Evolutionary conservation across 2,888 invertebrate genomes (phyloP), one percentile per base, ranked within the genome.

Genomic region (Acleris literana): DNA sequence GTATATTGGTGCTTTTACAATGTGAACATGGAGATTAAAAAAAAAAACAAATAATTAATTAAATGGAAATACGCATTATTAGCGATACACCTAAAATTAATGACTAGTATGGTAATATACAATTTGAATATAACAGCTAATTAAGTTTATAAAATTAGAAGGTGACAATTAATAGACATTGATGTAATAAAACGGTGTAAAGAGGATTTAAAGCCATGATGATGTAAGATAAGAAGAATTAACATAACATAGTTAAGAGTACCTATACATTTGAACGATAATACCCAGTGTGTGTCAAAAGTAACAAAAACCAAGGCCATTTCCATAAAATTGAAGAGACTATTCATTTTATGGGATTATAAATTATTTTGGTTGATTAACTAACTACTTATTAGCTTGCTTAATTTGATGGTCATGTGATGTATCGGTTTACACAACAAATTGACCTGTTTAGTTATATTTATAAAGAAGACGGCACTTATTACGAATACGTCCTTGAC

Each of bases 361-460:
- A 25, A 65, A 44, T 55, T 51, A 61, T 56, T 51, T 51, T 51
- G 56, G 60, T 61, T 49, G 6, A 43, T 20, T 7, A 44, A 44
- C 39, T 20, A 39, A 39, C 7, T 20, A 55, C 52, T 54, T n/a
- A 54, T 49, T 49, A 29, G 17, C 33, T 55, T 55, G 48, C 33
- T 55, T 39, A 55, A 60, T 48, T 46, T 39, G 52, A 46, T 18
- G 11, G 22, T 5, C 51, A n/a, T 22, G 17, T 48, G 22, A 48
- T 48, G 11, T 51, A 57, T 64, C 9, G 53, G 29, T 46, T 48
- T 64, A 44, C 46, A 48, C 17, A 58, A 18, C 5, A n/a, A 52
- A 33, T 53, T 22, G 49, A 59, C 43, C 13, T 51, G 60, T 51
- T 51, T 29, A 39, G 29, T 29, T 16, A 56, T 44, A 58, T 13